phyloP scores from a whole-genome alignment of 2,113 vertebrate genomes.

The Neodontobutis hainanensis region DNA sequence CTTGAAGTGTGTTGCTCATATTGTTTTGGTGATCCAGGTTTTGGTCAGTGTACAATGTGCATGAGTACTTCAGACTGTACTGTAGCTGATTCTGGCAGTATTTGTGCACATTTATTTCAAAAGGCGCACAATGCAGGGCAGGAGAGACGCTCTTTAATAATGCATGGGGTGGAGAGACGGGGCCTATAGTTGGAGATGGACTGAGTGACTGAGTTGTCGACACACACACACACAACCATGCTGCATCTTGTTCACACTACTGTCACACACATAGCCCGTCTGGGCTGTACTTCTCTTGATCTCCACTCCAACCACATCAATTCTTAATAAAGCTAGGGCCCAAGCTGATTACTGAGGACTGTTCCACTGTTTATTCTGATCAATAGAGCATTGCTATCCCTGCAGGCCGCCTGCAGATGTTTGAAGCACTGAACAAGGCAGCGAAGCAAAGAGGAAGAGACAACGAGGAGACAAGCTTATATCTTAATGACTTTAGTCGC shows the following conservation, averaged over 20 bases:
- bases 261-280: slow-evolving; percentile 47
- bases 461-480: slow-evolving; percentile 37
- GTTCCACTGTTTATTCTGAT: slow-evolving; percentile 77
- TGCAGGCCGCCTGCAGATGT: slow-evolving; percentile 59
- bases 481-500: slow-evolving; percentile 58
- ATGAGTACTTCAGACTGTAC: slow-evolving; percentile 13
- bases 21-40: slow-evolving; percentile 2
- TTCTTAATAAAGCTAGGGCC: slow-evolving; percentile 70
- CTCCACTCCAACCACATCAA: slow-evolving; percentile 72
- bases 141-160: slow-evolving; percentile 61
- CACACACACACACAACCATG: slow-evolving; percentile 58
- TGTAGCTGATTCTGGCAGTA: slow-evolving; percentile 19
- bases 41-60: background rate
- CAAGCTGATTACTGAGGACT: slow-evolving; percentile 74
- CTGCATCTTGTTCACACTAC: slow-evolving; percentile 32
- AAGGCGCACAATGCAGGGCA: slow-evolving; percentile 31
- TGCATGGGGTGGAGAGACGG: slow-evolving; percentile 58
- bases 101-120: slow-evolving; percentile 51
- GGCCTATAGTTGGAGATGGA: slow-evolving; percentile 59
- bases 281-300: slow-evolving; percentile 52
- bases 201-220: slow-evolving; percentile 65
- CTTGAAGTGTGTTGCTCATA: slow-evolving; percentile 3
- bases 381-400: slow-evolving; percentile 72
- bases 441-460: slow-evolving; percentile 41
- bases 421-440: slow-evolving; percentile 50